A percentile compares a stretch with the other conserved stretches of the same genome.
Evolutionary conservation across 2,797 vertebrate species (phyloP).

Genomic region (Erpetoichthys calabaricus): DNA sequence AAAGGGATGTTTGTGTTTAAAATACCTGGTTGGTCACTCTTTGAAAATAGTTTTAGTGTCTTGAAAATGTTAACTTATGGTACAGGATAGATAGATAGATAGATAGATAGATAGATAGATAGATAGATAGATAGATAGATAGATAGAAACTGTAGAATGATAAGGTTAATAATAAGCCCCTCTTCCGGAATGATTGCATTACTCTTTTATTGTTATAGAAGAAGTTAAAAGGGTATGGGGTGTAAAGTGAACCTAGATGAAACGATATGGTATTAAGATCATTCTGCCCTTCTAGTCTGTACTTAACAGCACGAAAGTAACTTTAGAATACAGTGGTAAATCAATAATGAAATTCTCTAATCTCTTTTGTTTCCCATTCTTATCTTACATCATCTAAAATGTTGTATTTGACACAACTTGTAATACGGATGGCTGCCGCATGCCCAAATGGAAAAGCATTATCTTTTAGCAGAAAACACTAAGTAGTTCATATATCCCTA

Average conservation of each 20-base stretch:
- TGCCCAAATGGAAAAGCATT: conserved; percentile 30
- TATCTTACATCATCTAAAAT: conserved; percentile 49
- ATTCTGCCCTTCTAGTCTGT: conserved; percentile 27
- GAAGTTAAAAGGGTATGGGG: background rate
- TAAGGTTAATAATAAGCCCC: background rate
- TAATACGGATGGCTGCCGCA: conserved; percentile 33
- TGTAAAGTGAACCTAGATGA: conserved; percentile 21
- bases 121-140: background rate
- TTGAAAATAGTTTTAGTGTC: too few relatives aligned
- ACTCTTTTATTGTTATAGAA: background rate
- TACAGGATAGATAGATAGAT: background rate
- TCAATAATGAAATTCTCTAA: conserved; percentile 61
- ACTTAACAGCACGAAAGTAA: conserved; percentile 46
- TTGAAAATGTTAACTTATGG: too few relatives aligned
- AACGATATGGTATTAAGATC: conserved; percentile 39
- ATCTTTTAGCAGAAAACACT: conserved; percentile 44
- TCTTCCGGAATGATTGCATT: background rate
- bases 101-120: background rate
- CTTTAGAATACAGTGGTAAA: conserved; percentile 56
- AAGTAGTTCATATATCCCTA: conserved; percentile 49
- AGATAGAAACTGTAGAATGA: background rate
- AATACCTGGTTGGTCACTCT: too few relatives aligned
- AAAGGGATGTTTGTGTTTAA: too few relatives aligned
- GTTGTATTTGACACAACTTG: conserved; percentile 28
- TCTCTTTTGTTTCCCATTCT: conserved; percentile 49